Conservation (phyloP, 1,140 invertebrate genomes). For the Drosophila aff. region DNA sequence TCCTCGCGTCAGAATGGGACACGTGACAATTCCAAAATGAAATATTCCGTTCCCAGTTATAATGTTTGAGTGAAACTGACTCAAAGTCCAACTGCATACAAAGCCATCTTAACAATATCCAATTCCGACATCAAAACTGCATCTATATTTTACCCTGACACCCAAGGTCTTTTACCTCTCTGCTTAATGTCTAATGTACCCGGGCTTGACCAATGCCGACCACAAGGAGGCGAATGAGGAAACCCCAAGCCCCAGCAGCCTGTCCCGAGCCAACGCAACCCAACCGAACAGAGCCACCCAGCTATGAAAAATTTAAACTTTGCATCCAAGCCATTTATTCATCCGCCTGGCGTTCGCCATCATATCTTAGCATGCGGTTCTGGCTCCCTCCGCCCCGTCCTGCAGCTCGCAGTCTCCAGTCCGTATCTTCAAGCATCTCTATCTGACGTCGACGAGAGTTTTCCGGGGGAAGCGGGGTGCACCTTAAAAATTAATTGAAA, state of each 20-base stretch:
- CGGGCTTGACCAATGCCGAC: constrained; percentile 28
- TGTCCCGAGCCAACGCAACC: neutral
- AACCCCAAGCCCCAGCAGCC: constrained; percentile 1
- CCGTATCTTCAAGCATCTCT: constrained; percentile 25
- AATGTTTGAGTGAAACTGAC: neutral
- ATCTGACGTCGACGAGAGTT: constrained; percentile 6
- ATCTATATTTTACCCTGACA: constrained; percentile 14
- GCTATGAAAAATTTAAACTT: constrained; percentile 76
- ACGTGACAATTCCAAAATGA: neutral
- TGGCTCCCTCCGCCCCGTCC: constrained; percentile 1
- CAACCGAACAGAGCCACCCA: constrained; percentile 42
- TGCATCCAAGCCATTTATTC: constrained; percentile 74
- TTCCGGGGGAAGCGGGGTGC: constrained; percentile 18
- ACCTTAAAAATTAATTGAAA: constrained; percentile 82
- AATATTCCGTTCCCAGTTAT: neutral
- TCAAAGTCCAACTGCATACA: neutral
- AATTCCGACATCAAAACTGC: neutral
- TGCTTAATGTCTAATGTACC: constrained; percentile 14
- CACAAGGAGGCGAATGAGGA: constrained; percentile 17
- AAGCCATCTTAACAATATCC: neutral
- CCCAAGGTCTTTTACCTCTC: neutral
- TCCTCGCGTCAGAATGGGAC: neutral
- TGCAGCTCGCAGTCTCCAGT: neutral
- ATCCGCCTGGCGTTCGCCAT: constrained; percentile 64
- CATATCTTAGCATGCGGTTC: constrained; percentile 78